Base-by-base conservation (phyloP, 2,888 invertebrate genomes). In the Agrotis ipsilon region DNA sequence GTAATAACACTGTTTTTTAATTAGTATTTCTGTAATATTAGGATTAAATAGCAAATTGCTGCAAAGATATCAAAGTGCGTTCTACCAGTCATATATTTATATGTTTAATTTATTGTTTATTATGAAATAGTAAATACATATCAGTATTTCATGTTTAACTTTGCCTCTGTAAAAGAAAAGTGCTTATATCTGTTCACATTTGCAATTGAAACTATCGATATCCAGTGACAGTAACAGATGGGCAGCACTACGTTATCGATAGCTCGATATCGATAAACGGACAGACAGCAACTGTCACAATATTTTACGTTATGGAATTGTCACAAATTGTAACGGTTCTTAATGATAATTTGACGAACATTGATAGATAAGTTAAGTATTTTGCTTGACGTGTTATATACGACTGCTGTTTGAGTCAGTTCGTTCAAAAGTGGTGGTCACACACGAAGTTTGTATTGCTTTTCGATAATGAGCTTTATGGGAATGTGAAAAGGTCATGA, bases 271-370 rank as follows among this genome's bases (percentile, higher is more conserved):
- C 45, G 54, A 62, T 45, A 58, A 16, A 52, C 78, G 39, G 49
- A 51, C 63, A 3, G 54, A 67, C 57, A 39, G 24, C 13, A 6
- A 21, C 78, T 81, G 82, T 78, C 78, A 78, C 58, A 81, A 81
- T 81, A 81, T 81, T 61, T 70, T 39, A 77, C 55, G 72, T 49
- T 32, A 72, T 32, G 57, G 59, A 77, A 77, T 67, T 81, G 67
- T 81, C 82, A 78, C 63, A 78, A 46, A 72, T n/a, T 46, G 48
- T 76, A 78, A 69, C 81, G 60, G 70, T 64, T 32, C 60, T 6
- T 58, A 80, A 69, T 78, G 77, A 32, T 80, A 69, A 75, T 61
- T 54, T 64, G 54, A 61, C 51, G 58, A 63, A 77, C 76, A 80
- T 75, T 77, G 80, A 77, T 80, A 48, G 9, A 77, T 77, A 45